A percentile compares a stretch with the other conserved stretches of the same genome.
Conservation (phyloP, 1,140 invertebrate species). For the Bilobella aurantiaca region DNA sequence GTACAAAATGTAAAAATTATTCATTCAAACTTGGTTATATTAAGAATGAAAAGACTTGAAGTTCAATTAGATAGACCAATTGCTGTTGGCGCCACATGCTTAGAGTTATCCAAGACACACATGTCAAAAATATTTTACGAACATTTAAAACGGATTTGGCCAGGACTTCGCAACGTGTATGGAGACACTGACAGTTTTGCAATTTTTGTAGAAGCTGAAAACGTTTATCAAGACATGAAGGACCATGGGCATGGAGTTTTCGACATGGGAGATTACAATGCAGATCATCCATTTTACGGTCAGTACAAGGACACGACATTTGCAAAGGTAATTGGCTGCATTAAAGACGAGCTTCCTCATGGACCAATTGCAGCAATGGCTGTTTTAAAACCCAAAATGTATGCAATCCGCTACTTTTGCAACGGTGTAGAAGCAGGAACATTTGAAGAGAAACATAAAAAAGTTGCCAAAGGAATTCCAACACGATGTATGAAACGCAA, state of each 20-base stretch:
- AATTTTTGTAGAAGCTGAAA: not conserved
- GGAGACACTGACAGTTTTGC: constrained; percentile 12
- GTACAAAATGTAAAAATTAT: not conserved
- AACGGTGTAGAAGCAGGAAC: not conserved
- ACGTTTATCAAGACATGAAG: constrained; percentile 10
- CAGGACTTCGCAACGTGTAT: not conserved
- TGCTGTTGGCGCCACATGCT: not conserved
- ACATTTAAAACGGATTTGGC: not conserved
- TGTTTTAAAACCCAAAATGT: not conserved
- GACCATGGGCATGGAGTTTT: not conserved
- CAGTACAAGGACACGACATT: not conserved
- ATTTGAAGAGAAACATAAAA: not conserved
- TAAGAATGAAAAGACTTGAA: constrained; percentile 1
- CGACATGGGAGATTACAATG: not conserved
- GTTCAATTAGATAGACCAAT: constrained; percentile 16
- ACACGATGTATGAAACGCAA: not conserved
- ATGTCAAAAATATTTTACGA: constrained; percentile 17
- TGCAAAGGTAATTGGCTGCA: not conserved
- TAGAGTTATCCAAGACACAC: constrained; percentile 13
- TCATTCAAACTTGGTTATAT: not conserved
- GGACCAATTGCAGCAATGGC: not conserved
- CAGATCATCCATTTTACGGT: not conserved
- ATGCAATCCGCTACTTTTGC: not conserved
- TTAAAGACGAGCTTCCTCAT: not conserved
- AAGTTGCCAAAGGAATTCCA: not conserved